A percentile compares a stretch with the other conserved stretches of the same genome.
Conservation (phyloP, 2,797 vertebrate species). For the Petrocephalus schoutedeni region DNA sequence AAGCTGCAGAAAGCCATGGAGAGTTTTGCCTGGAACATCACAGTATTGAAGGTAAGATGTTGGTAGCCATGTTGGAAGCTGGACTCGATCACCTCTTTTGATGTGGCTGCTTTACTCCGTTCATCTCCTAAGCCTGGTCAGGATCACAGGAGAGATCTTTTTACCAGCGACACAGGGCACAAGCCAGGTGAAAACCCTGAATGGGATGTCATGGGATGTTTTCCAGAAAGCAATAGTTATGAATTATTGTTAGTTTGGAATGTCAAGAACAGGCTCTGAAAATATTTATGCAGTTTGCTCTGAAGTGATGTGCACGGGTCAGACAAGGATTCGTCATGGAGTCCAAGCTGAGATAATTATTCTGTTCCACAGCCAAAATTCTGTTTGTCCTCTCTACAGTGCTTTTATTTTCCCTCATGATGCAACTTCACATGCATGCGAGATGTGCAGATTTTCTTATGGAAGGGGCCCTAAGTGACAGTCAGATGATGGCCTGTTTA, state of each 20-base stretch:
- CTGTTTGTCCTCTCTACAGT: neutral
- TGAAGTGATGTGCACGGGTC: neutral
- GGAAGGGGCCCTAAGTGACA: neutral
- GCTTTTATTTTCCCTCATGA: neutral
- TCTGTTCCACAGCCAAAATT: neutral
- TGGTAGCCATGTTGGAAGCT: neutral
- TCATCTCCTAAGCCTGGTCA: neutral
- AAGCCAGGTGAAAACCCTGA: neutral
- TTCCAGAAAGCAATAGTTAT: neutral
- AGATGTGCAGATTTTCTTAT: neutral
- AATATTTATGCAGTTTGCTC: neutral
- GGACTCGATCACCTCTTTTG: neutral
- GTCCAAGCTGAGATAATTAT: neutral
- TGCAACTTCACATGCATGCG: neutral
- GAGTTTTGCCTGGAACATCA: slow-evolving; percentile 98
- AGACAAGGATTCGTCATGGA: neutral
- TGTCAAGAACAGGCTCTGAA: neutral
- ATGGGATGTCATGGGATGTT: neutral
- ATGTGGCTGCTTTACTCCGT: neutral
- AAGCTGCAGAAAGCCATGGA: slow-evolving; percentile 88
- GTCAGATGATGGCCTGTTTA: neutral
- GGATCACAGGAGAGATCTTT: neutral
- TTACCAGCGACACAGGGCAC: neutral
- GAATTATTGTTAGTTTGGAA: neutral
- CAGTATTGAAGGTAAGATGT: slow-evolving; percentile 83